These are phyloP conservation scores for Rhinolophus ferrumequinum DNA, from an alignment of 2,113 vertebrate species.

Conservation along the genomic window DNA sequence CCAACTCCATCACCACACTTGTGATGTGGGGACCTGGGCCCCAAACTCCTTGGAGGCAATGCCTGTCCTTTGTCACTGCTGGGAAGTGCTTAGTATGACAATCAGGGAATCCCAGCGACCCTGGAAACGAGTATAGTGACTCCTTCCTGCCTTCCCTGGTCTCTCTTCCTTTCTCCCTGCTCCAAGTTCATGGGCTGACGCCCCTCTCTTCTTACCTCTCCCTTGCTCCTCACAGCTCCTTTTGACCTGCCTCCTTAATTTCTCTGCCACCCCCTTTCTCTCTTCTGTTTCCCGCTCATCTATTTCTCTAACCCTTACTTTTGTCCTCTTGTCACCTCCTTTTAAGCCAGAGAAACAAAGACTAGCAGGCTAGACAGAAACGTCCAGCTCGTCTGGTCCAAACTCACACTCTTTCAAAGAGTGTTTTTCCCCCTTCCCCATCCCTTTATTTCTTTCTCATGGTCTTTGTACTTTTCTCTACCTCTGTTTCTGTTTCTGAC, in stretches of 20 bases:
- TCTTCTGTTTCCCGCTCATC: not conserved
- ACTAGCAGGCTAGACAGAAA: not conserved
- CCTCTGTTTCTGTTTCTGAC: not conserved
- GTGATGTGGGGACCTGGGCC: accelerated
- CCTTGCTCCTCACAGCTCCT: not conserved
- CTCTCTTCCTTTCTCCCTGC: accelerated
- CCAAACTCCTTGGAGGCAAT: accelerated
- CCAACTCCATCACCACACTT: not conserved
- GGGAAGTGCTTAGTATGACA: not conserved
- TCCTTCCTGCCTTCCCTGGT: accelerated
- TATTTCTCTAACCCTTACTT: not conserved
- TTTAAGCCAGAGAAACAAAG: not conserved
- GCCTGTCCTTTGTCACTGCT: not conserved
- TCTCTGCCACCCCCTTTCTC: no score
- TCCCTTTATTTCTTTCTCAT: not conserved
- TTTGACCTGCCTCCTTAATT: not conserved
- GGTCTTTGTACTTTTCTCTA: not conserved
- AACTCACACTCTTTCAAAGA: not conserved
- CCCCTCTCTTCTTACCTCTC: not conserved
- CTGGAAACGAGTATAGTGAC: accelerated
- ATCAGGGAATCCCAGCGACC: not conserved
- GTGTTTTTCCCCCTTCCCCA: accelerated
- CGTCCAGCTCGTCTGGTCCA: not conserved
- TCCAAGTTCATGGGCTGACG: not conserved
- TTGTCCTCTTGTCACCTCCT: not conserved